These are phyloP conservation scores for Thryonomys swinderianus DNA, from an alignment of 2,113 vertebrate genomes.

Conservation along the genomic window DNA sequence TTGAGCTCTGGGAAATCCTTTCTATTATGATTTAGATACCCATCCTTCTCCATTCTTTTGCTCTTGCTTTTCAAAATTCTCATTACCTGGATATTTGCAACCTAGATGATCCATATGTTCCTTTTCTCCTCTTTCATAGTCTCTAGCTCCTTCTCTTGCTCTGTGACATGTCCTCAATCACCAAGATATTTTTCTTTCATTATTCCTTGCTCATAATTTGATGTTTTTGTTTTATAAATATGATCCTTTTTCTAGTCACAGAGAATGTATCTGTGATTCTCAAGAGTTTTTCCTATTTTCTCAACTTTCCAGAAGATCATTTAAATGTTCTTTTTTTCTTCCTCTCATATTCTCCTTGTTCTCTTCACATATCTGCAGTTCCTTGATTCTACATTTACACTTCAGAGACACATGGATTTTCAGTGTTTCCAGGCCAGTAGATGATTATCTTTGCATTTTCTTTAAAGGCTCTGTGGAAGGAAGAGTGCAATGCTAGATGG, in stretches of 20 bases:
- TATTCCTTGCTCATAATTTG: neutral
- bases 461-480: neutral
- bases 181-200: neutral
- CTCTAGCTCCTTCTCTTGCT: neutral
- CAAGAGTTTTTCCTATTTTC: neutral
- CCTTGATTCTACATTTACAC: neutral
- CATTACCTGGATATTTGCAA: neutral
- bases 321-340: neutral
- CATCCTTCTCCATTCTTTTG: neutral
- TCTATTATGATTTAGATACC: neutral
- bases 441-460: neutral
- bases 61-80: neutral
- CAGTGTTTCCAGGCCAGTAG: neutral
- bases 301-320: neutral
- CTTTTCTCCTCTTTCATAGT: neutral
- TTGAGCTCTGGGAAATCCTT: neutral
- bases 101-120: neutral
- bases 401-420: neutral
- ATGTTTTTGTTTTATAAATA: neutral
- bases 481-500: neutral
- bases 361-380: neutral
- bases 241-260: neutral
- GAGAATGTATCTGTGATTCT: neutral
- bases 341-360: neutral
- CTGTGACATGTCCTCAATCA: neutral